These are phyloP conservation scores for Tupaia chinensis DNA, from an alignment of 2,113 vertebrate genomes.

Conservation along the genomic window DNA sequence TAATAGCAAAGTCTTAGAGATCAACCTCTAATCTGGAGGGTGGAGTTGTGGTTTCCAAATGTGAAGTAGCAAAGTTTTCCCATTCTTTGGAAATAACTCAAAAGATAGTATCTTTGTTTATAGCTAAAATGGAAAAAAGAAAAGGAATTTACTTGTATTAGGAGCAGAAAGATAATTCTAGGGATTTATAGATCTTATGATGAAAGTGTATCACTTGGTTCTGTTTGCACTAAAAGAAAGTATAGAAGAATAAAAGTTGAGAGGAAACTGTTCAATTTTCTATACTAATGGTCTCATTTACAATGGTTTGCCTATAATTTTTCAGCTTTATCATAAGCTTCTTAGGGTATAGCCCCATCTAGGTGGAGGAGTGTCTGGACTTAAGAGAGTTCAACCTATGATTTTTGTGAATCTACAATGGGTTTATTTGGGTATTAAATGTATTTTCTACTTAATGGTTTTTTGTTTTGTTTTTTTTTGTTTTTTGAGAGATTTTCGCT, in stretches of 20 bases:
- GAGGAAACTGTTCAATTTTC: background rate
- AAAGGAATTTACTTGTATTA: background rate
- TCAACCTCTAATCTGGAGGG: background rate
- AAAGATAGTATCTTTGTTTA: background rate
- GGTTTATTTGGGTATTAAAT: too few relatives aligned
- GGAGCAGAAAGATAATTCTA: background rate
- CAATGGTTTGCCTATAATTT: too few relatives aligned
- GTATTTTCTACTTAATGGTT: too few relatives aligned
- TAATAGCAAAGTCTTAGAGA: background rate
- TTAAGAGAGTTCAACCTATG: too few relatives aligned
- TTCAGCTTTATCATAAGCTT: too few relatives aligned
- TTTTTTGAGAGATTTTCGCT: too few relatives aligned
- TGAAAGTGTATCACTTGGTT: conserved; percentile 26
- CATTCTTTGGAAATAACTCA: background rate
- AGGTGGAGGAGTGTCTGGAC: too few relatives aligned
- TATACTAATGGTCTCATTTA: background rate
- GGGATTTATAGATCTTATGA: background rate
- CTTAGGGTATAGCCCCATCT: too few relatives aligned
- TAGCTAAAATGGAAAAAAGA: background rate
- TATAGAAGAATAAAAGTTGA: background rate
- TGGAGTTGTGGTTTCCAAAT: background rate
- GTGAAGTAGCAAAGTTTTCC: background rate
- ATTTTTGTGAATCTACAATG: too few relatives aligned
- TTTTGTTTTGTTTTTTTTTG: too few relatives aligned
- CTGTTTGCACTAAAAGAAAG: background rate